Evolutionary conservation across 1,140 invertebrate species (phyloP), one percentile per base, ranked within the genome.

Genomic region (Oncopodura yosiiana): DNA sequence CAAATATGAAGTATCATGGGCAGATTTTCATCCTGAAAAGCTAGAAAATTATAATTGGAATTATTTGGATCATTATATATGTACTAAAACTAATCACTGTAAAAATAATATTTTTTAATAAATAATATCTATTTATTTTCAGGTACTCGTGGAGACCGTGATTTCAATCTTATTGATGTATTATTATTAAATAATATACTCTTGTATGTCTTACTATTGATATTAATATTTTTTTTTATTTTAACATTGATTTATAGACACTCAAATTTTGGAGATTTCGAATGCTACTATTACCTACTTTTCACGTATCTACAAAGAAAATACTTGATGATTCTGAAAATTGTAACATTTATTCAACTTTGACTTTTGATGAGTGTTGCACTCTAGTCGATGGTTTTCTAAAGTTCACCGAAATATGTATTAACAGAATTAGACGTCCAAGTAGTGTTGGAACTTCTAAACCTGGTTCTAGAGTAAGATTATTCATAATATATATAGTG

Each of bases 1-100:
- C 55, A 89, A 82, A 1, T 97, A 95, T 69, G 88, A 93, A 69
- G 81, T 92, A n/a, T 95, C 92, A 0, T 90, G 85, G 77, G 90
- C 91, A 0, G 86, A 89, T 34, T 96, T 97, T 69, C 86, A 83
- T 11, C 92, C 90, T 1, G 91, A 96, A 70, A 91, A 92, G 66
- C 71, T 96, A 21, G 93, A 97, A 73, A 92, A 86, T 66, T 96
- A 91, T 66, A 95, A 94, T 71, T 98, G 94, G 94, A 97, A 96
- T 74, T 93, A 93, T 71, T 77, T 96, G 70, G 93, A 97, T 72
- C 86, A 95, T 69, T 96, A 96, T 68, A 91, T 96, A 53, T 62
- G 60, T 32, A 58, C n/a, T n/a, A n/a, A n/a, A n/a, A n/a, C n/a
- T n/a, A n/a, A n/a, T 34, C 8, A 34, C 32, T n/a, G n/a, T 34